These are phyloP conservation scores for Taenioides sp. DNA, from an alignment of 2,797 vertebrate genomes.

Conservation along the genomic window DNA sequence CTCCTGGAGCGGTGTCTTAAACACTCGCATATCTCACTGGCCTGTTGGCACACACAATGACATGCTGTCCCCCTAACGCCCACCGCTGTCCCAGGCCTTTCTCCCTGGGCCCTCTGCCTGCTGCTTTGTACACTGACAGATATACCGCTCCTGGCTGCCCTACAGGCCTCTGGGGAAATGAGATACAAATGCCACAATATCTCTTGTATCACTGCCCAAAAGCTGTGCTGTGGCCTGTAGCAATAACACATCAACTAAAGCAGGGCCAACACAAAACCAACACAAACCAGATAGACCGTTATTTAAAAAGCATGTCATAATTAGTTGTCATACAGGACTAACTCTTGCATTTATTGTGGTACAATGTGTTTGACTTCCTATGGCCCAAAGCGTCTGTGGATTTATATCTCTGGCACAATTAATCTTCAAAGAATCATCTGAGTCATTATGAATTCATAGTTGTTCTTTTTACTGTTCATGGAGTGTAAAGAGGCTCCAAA, in stretches of 20 bases:
- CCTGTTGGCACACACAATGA: slow-evolving; percentile 60
- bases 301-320: slow-evolving; percentile 8
- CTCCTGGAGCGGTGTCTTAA: slow-evolving; percentile 44
- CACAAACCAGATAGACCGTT: slow-evolving; percentile 20
- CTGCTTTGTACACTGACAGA: slow-evolving; percentile 70
- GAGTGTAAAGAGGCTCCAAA: slow-evolving; percentile 60
- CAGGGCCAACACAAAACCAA: slow-evolving; percentile 31
- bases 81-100: slow-evolving; percentile 61
- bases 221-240: slow-evolving; percentile 53
- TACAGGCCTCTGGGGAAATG: slow-evolving; percentile 64
- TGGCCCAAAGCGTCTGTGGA: slow-evolving; percentile 32
- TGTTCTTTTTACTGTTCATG: slow-evolving; percentile 37
- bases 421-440: slow-evolving; percentile 49
- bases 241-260: slow-evolving; percentile 49
- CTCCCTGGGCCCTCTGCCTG: slow-evolving; percentile 57
- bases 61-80: slow-evolving; percentile 55
- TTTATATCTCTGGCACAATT: slow-evolving; percentile 38
- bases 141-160: slow-evolving; percentile 70
- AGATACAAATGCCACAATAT: slow-evolving; percentile 70
- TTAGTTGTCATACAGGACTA: slow-evolving; percentile 7
- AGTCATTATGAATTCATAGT: slow-evolving; percentile 46
- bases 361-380: slow-evolving; percentile 33
- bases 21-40: slow-evolving; percentile 55
- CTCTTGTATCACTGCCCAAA: slow-evolving; percentile 56
- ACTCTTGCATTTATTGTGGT: slow-evolving; percentile 22